These are phyloP conservation scores for Pavo muticus DNA, from an alignment of 2,113 vertebrate species.

Conservation along the genomic window DNA sequence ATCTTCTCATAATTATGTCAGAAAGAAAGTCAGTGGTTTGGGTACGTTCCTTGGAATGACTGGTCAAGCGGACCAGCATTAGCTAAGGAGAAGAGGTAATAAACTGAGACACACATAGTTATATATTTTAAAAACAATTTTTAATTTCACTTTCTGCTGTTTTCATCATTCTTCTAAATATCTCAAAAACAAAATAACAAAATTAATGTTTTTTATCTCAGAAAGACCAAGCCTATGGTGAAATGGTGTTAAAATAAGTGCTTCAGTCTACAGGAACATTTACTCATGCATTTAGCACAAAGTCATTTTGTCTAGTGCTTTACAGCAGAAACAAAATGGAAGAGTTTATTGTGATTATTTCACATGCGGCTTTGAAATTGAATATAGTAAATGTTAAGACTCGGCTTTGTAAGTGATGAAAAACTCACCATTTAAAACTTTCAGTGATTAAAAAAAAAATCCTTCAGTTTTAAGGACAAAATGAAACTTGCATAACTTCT, in stretches of 20 bases:
- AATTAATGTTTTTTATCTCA: neutral
- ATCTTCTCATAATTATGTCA: neutral
- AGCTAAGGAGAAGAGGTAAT: neutral
- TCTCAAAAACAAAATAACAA: neutral
- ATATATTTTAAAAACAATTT: neutral
- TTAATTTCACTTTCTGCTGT: neutral
- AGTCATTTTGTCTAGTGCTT: neutral
- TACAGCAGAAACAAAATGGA: neutral
- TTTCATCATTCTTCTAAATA: neutral
- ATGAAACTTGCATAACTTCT: neutral
- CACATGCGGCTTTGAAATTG: neutral
- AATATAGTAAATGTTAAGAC: neutral
- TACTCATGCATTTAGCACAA: conserved; percentile 2
- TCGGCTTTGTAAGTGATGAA: neutral
- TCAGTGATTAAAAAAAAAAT: neutral
- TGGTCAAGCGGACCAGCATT: neutral
- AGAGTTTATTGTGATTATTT: neutral
- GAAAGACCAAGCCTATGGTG: neutral
- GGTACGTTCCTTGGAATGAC: neutral
- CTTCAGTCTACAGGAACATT: neutral
- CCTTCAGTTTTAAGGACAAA: neutral
- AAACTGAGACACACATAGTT: neutral
- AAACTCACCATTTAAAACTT: neutral
- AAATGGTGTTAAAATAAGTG: neutral
- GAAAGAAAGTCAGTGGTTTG: neutral